These are phyloP conservation scores for Gastrophryne carolinensis DNA, from an alignment of 2,797 vertebrate species.

Conservation along the genomic window DNA sequence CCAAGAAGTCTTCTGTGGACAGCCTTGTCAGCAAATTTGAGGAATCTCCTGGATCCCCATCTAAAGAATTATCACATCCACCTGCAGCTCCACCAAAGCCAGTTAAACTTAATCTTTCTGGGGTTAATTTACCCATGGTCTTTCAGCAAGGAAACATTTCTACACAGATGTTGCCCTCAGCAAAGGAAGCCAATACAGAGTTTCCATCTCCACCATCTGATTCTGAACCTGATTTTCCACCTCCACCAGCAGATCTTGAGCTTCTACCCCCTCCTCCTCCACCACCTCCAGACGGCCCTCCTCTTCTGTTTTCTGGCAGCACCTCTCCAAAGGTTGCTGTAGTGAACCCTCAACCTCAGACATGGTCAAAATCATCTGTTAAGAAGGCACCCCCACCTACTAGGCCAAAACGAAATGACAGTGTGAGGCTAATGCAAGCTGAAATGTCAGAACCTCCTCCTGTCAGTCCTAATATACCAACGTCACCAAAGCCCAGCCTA, in stretches of 20 bases:
- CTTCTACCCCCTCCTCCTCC: conserved; percentile 84
- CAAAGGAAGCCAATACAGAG: conserved; percentile 66
- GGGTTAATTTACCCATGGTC: conserved; percentile 75
- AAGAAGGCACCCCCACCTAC: conserved; percentile 87
- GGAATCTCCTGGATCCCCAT: conserved; percentile 75
- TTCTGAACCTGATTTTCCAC: conserved; percentile 84
- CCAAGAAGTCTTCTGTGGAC: conserved; percentile 81
- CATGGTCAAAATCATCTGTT: conserved; percentile 80
- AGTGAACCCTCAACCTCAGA: conserved; percentile 89
- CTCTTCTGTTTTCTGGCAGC: conserved; percentile 71
- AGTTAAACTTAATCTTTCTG: conserved; percentile 85
- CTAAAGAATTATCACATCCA: conserved; percentile 74
- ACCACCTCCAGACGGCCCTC: conserved; percentile 76
- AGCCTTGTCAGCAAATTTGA: conserved; percentile 87
- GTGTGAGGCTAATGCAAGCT: conserved; percentile 77
- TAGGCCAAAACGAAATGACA: conserved; percentile 80
- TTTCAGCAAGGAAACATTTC: conserved; percentile 74
- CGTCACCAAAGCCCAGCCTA: conserved; percentile 87
- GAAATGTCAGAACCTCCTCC: conserved; percentile 67
- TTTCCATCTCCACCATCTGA: conserved; percentile 86
- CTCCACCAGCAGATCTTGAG: conserved; percentile 81
- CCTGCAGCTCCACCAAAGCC: conserved; percentile 87
- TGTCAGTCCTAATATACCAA: conserved; percentile 76
- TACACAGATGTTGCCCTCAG: conserved; percentile 53
- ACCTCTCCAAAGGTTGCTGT: conserved; percentile 84